phyloP scores from a whole-genome alignment of 2,888 invertebrate species.

The Drosophila picticornis region DNA sequence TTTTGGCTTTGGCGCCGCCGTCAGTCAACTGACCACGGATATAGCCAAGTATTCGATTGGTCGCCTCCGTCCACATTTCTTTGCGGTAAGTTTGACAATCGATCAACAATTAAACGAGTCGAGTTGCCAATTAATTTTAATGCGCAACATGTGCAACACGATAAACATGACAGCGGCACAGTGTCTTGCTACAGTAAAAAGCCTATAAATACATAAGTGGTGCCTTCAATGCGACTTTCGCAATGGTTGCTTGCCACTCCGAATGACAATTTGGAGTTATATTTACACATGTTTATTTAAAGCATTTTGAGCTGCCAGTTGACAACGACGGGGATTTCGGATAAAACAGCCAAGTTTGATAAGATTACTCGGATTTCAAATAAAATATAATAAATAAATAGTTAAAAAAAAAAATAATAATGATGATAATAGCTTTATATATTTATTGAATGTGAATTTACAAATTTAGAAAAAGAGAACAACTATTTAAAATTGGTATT shows the following conservation, averaged over 20 bases:
- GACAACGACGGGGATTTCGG: neutral
- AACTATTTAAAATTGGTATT: neutral
- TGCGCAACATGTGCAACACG: constrained; percentile 60
- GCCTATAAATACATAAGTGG: constrained; percentile 55
- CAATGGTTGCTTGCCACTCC: constrained; percentile 5
- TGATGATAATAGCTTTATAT: neutral
- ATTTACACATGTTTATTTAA: constrained; percentile 46
- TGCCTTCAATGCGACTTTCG: constrained; percentile 9
- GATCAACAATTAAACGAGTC: constrained; percentile 31
- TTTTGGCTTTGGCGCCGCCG: constrained; percentile 94
- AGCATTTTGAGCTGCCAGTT: constrained; percentile 40
- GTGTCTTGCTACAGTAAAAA: constrained; percentile 14
- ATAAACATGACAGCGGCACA: constrained; percentile 9
- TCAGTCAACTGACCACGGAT: constrained; percentile 95
- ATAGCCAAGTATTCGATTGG: constrained; percentile 97
- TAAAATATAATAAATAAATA: neutral
- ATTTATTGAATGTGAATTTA: neutral
- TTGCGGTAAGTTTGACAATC: constrained; percentile 87
- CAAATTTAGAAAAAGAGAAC: neutral
- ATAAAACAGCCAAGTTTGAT: neutral
- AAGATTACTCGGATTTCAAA: neutral
- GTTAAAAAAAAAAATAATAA: neutral
- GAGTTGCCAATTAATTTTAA: constrained; percentile 63
- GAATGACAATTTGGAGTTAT: constrained; percentile 30
- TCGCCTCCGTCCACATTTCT: constrained; percentile 96